Percentiles rank a stretch among this genome's conserved stretches.
phyloP scores from a whole-genome alignment of 2,797 vertebrate genomes.

The Phoeniculus purpureus region DNA sequence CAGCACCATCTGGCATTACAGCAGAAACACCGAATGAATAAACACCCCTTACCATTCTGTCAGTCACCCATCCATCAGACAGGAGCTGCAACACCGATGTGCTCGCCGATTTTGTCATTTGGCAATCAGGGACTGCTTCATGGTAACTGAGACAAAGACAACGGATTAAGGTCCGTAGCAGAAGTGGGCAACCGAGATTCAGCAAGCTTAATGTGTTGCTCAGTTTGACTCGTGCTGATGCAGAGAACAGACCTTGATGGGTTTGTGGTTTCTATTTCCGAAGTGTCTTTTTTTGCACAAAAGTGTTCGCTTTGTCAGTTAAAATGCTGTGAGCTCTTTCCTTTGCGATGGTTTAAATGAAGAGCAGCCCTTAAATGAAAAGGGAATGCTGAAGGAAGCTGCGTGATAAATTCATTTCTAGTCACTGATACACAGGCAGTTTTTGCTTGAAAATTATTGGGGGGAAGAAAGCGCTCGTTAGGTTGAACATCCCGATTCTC shows the following conservation, averaged over 20 bases:
- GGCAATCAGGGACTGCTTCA: conserved; percentile 3
- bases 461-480: neutral
- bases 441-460: neutral
- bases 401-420: neutral
- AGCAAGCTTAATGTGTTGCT: neutral
- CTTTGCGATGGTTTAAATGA: neutral
- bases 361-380: neutral
- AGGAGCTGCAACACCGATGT: neutral
- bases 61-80: conserved; percentile 13
- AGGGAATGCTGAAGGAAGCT: neutral
- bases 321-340: neutral
- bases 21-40: neutral
- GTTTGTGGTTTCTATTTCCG: neutral
- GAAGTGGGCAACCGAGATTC: neutral
- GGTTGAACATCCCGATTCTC: neutral
- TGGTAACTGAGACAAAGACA: neutral
- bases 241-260: neutral
- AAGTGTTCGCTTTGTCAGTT: neutral
- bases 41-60: conserved; percentile 21
- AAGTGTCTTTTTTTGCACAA: neutral
- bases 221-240: neutral
- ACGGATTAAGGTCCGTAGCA: neutral
- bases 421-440: neutral
- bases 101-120: neutral
- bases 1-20: conserved; percentile 32